Evolutionary conservation across 2,888 invertebrate species (phyloP).

Genomic region (Scaptodrosophila latifasciaeformis): DNA sequence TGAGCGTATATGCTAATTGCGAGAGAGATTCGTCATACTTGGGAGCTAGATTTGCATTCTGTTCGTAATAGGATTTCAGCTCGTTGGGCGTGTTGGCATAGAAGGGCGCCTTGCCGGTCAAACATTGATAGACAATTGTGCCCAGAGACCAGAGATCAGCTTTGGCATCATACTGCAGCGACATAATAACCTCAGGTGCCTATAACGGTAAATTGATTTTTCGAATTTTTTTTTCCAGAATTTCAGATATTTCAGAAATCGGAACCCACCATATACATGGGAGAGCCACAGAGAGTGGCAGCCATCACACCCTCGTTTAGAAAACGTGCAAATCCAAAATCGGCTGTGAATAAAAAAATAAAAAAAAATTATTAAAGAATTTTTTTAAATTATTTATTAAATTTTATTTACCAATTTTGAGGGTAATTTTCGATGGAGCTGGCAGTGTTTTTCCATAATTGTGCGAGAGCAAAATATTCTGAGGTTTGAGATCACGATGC

Average conservation of each 20-base stretch:
- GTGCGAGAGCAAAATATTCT: slow-evolving; percentile 97
- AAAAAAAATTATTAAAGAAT: background rate
- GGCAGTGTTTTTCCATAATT: slow-evolving; percentile 75
- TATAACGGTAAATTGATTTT: slow-evolving; percentile 17
- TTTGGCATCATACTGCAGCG: slow-evolving; percentile 97
- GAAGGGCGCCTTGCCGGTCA: slow-evolving; percentile 99
- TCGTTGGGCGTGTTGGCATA: slow-evolving; percentile 98
- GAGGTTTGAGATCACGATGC: slow-evolving; percentile 98
- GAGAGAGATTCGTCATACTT: slow-evolving; percentile 83
- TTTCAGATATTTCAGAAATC: too few species aligned
- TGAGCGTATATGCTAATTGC: too few species aligned
- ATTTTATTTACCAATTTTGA: slow-evolving; percentile 90
- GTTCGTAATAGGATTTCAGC: slow-evolving; percentile 97
- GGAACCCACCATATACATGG: slow-evolving; percentile 98
- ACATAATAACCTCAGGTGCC: slow-evolving; percentile 99
- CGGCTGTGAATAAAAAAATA: slow-evolving; percentile 80
- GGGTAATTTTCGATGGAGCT: slow-evolving; percentile 87
- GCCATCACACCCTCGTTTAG: slow-evolving; percentile 99
- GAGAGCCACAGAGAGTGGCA: slow-evolving; percentile 98
- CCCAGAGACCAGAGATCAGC: slow-evolving; percentile 99
- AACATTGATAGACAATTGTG: slow-evolving; percentile 98
- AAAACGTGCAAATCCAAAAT: slow-evolving; percentile 99
- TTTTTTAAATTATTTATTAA: background rate
- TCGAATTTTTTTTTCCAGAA: background rate
- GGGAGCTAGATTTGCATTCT: slow-evolving; percentile 91